Conservation (phyloP, 2,113 vertebrate species). For the Lepidothrix coronata region DNA sequence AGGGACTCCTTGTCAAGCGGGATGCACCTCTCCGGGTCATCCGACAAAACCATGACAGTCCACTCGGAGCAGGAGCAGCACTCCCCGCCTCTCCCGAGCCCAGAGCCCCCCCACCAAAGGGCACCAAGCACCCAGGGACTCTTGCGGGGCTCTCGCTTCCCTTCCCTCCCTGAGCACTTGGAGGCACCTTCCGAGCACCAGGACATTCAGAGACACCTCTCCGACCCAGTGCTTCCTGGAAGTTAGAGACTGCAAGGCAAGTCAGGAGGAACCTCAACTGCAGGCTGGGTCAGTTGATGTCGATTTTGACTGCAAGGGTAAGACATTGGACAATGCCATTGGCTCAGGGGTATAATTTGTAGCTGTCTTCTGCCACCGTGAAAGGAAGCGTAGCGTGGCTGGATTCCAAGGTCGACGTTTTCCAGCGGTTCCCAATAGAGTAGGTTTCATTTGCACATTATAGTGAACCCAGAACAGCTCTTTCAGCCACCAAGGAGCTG, state of each 20-base stretch:
- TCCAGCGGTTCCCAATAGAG: conserved; percentile 46
- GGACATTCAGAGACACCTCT: conserved; percentile 88
- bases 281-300: neutral
- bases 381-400: conserved; percentile 16
- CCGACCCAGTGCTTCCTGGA: conserved; percentile 84
- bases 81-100: conserved; percentile 16
- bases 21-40: conserved; percentile 71
- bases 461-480: conserved; percentile 28
- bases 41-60: conserved; percentile 72
- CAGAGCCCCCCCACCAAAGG: conserved; percentile 58
- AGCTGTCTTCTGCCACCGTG: conserved; percentile 46
- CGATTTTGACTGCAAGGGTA: conserved; percentile 16
- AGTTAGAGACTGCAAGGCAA: conserved; percentile 72
- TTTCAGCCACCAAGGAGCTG: neutral
- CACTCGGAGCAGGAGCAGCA: conserved; percentile 69
- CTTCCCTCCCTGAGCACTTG: conserved; percentile 90
- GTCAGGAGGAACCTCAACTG: conserved; percentile 50
- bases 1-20: conserved; percentile 77
- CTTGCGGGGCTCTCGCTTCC: conserved; percentile 76
- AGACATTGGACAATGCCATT: conserved; percentile 31
- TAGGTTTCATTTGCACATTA: conserved; percentile 52
- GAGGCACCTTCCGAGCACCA: conserved; percentile 73
- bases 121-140: conserved; percentile 67
- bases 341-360: conserved; percentile 30
- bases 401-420: conserved; percentile 43